Percentiles rank a stretch among this genome's conserved stretches.
phyloP scores from a whole-genome alignment of 2,888 invertebrate species.

The Cybosia mesomella region DNA sequence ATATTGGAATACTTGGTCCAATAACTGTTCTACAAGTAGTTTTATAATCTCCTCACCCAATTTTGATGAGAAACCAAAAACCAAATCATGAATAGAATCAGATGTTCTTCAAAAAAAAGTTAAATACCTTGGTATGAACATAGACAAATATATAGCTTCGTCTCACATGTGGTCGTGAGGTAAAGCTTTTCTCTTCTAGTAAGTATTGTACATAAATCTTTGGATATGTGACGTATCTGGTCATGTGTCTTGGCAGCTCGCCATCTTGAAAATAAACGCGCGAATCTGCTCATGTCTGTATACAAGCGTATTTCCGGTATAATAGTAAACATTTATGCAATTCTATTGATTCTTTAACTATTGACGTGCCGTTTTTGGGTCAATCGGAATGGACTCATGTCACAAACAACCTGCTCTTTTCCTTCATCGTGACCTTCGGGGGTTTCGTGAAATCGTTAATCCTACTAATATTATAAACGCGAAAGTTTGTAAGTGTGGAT shows the following conservation, averaged over 20 bases:
- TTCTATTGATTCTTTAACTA: not conserved
- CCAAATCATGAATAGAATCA: too few relatives aligned
- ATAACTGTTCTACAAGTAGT: too few relatives aligned
- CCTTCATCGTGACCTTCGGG: not conserved
- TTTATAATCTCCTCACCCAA: too few relatives aligned
- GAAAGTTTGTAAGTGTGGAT: too few relatives aligned
- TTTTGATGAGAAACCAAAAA: too few relatives aligned
- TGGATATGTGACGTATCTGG: conserved; percentile 33
- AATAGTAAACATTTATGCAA: conserved; percentile 32
- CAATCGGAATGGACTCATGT: not conserved
- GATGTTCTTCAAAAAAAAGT: too few relatives aligned
- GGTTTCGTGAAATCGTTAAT: too few relatives aligned
- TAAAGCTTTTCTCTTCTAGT: not conserved
- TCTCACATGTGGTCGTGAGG: not conserved
- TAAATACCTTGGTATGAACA: too few relatives aligned
- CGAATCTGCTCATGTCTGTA: conserved; percentile 50
- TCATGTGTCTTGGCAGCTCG: conserved; percentile 64
- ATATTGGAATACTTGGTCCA: too few relatives aligned
- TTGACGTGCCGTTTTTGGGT: not conserved
- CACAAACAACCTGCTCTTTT: not conserved
- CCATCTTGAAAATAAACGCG: conserved; percentile 76
- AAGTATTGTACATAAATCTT: not conserved
- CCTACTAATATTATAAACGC: too few relatives aligned
- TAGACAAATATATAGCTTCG: not conserved
- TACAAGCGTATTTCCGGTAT: conserved; percentile 67